phyloP scores from a whole-genome alignment of 2,797 vertebrate genomes.

The Lacerta bilineata region DNA sequence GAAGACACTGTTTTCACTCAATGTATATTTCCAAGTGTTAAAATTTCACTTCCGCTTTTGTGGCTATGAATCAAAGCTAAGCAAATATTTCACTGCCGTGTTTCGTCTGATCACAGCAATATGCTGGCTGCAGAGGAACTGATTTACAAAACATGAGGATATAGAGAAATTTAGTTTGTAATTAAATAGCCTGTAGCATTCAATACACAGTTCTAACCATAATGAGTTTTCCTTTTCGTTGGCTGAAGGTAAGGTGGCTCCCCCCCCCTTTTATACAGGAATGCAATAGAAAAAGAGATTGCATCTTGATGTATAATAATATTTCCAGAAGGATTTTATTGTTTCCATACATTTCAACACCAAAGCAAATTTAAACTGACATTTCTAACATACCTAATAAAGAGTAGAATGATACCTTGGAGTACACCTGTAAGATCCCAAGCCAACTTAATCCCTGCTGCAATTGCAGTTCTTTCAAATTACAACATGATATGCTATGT shows the following conservation, averaged over 20 bases:
- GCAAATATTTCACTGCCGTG: slow-evolving; percentile 18
- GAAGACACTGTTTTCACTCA: neutral
- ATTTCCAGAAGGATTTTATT: slow-evolving; percentile 42
- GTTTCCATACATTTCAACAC: slow-evolving; percentile 33
- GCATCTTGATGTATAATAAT: slow-evolving; percentile 24
- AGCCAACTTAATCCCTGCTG: slow-evolving; percentile 2
- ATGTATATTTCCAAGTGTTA: slow-evolving; percentile 25
- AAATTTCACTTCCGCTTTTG: neutral
- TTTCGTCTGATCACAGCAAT: slow-evolving; percentile 10
- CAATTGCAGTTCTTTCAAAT: slow-evolving; percentile 20
- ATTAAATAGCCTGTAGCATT: slow-evolving; percentile 29
- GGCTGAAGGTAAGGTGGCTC: neutral
- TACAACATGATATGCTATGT: neutral
- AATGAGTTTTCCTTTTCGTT: neutral
- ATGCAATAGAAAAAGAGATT: slow-evolving; percentile 34
- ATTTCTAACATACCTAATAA: slow-evolving; percentile 34
- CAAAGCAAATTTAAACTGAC: slow-evolving; percentile 38
- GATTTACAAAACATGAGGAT: slow-evolving; percentile 21
- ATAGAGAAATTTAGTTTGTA: slow-evolving; percentile 20
- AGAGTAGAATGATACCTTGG: slow-evolving; percentile 2
- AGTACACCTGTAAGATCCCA: slow-evolving; percentile 6
- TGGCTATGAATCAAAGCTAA: neutral
- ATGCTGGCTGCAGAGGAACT: neutral
- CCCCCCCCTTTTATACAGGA: slow-evolving; percentile 2
- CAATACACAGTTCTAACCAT: slow-evolving; percentile 13